Conservation (phyloP, 2,888 invertebrate genomes). For the Lumbricus terrestris region DNA sequence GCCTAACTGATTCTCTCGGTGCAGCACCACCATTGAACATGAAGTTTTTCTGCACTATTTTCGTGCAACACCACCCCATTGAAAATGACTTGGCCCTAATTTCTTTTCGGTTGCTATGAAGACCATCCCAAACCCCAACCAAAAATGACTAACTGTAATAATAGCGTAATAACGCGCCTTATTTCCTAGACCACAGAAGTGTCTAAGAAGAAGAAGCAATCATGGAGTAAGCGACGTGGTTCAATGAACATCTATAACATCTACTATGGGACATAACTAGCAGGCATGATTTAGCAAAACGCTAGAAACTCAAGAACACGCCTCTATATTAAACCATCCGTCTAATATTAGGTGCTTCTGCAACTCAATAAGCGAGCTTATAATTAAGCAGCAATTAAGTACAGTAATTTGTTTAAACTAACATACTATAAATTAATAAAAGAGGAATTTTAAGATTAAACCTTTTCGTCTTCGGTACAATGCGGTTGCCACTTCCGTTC, state of each 20-base stretch:
- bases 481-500: background rate
- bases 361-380: background rate
- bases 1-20: no score
- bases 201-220: background rate
- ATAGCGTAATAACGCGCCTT: background rate
- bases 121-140: background rate
- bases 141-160: background rate
- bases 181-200: background rate
- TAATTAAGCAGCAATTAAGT: slow-evolving; percentile 3
- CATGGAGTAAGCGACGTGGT: background rate
- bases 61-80: no score
- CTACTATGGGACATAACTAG: background rate
- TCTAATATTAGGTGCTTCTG: background rate
- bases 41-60: no score
- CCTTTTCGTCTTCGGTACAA: background rate
- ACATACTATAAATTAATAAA: background rate
- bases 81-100: background rate
- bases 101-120: background rate
- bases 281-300: background rate
- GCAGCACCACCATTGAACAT: no score
- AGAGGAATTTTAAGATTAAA: background rate
- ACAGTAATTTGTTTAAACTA: background rate
- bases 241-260: no score
- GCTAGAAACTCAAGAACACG: background rate
- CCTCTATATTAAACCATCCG: background rate